A percentile compares a stretch with the other conserved stretches of the same genome.
Conservation (phyloP, 1,140 invertebrate species). For the Magallana ariakensis region DNA sequence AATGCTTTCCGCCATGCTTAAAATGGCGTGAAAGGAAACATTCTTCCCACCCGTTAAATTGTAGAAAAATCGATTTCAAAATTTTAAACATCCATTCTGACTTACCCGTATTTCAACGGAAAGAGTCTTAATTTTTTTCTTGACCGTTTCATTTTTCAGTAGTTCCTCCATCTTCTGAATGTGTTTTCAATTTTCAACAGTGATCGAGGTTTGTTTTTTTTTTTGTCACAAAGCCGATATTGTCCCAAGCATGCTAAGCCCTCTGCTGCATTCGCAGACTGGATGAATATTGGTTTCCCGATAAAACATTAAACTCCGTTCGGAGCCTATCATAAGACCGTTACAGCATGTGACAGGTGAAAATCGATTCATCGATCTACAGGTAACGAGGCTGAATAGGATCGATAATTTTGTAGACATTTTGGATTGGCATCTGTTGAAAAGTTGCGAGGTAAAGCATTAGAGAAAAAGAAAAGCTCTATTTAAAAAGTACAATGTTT, state of each 20-base stretch:
- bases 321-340: constrained; percentile 28
- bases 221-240: not conserved
- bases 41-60: constrained; percentile 4
- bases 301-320: constrained; percentile 36
- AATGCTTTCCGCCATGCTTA: constrained; percentile 23
- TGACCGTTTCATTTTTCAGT: constrained; percentile 44
- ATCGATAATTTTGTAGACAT: constrained; percentile 20
- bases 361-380: constrained; percentile 20
- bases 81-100: not conserved
- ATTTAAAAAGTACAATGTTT: not conserved
- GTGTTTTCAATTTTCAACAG: not conserved
- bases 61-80: not conserved
- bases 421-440: constrained; percentile 2
- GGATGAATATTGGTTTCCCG: constrained; percentile 26
- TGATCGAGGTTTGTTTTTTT: not conserved
- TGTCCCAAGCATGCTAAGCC: not conserved
- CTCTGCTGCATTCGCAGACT: not conserved
- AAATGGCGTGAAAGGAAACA: not conserved
- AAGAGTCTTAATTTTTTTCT: constrained; percentile 47
- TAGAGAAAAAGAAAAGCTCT: not conserved
- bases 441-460: not conserved
- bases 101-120: constrained; percentile 47
- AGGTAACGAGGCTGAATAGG: not conserved
- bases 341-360: constrained; percentile 10
- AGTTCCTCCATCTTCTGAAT: constrained; percentile 45